These are phyloP conservation scores for Chloebia gouldiae DNA, from an alignment of 2,113 vertebrate genomes.

Conservation along the genomic window DNA sequence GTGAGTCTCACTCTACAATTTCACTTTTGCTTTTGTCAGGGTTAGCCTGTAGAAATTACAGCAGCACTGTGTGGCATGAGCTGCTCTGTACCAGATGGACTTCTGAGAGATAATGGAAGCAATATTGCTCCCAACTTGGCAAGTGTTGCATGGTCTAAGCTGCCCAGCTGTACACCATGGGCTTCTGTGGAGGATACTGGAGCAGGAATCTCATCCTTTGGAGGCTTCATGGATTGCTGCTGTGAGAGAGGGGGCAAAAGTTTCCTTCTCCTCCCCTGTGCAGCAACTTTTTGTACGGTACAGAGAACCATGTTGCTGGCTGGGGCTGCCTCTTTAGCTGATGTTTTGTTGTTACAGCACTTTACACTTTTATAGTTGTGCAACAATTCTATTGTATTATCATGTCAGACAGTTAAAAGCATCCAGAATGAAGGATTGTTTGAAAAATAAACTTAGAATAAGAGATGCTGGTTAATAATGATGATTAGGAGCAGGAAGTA, in stretches of 20 bases:
- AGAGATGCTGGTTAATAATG: background rate
- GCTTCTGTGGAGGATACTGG: background rate
- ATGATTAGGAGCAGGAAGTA: background rate
- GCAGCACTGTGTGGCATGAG: background rate
- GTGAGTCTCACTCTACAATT: background rate
- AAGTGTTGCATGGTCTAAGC: background rate
- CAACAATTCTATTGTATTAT: background rate
- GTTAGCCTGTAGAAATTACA: background rate
- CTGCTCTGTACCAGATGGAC: constrained; percentile 26
- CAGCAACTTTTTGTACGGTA: background rate
- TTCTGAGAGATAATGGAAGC: background rate
- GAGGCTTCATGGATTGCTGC: background rate
- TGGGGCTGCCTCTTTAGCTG: background rate
- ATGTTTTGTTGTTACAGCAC: background rate
- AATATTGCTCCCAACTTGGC: constrained; percentile 23
- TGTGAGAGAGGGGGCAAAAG: background rate
- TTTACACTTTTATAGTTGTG: background rate
- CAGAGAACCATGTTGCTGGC: rapidly evolving
- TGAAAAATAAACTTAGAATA: background rate
- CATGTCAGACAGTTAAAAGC: background rate
- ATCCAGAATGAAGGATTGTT: background rate
- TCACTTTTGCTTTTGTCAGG: background rate
- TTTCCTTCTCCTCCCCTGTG: background rate
- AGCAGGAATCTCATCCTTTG: background rate
- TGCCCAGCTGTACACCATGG: background rate